Conservation (phyloP, 2,113 vertebrate species). For the Platycercus adscitus region DNA sequence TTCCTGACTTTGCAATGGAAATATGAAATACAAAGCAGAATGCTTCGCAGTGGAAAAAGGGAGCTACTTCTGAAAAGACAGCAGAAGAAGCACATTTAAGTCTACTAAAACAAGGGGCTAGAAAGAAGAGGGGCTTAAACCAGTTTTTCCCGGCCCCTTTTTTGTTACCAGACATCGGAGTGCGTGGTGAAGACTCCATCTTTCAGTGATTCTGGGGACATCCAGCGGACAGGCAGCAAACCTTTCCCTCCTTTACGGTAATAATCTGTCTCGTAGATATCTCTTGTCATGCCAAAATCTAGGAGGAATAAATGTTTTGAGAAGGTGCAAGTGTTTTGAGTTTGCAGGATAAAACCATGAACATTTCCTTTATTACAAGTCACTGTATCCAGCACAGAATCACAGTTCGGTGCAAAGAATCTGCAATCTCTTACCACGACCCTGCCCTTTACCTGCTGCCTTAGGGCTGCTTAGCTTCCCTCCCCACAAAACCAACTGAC, state of each 20-base stretch:
- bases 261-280: constrained; percentile 99
- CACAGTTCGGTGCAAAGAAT: not conserved
- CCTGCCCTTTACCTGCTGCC: not conserved
- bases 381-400: not conserved
- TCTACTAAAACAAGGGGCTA: not conserved
- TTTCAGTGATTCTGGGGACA: constrained; percentile 97
- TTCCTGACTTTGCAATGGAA: not conserved
- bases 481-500: not conserved
- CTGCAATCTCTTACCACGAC: not conserved
- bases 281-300: constrained; percentile 99
- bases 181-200: constrained; percentile 98
- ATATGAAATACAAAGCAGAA: not conserved
- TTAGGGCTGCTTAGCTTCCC: not conserved
- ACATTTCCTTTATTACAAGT: not conserved
- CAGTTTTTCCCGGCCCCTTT: not conserved
- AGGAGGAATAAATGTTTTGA: not conserved
- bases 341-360: not conserved
- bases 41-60: not conserved
- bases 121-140: not conserved
- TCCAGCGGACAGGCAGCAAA: constrained; percentile 96
- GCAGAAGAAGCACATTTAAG: not conserved
- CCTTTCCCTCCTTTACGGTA: constrained; percentile 98
- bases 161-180: constrained; percentile 95
- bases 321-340: not conserved
- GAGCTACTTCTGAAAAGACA: not conserved